Conservation (phyloP, 2,797 vertebrate species). For the Microtus obscurus region DNA sequence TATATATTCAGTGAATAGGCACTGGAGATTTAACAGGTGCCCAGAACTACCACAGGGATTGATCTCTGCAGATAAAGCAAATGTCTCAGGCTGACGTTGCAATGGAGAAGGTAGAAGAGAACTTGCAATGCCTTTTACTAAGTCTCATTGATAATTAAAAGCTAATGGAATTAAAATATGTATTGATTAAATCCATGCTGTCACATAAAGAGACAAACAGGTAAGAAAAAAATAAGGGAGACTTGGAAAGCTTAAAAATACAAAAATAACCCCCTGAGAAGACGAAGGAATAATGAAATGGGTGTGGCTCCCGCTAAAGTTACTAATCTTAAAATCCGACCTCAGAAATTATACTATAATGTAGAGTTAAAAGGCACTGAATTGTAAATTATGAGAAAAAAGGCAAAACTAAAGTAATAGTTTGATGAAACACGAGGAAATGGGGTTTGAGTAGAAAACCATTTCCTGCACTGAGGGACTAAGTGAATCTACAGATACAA, state of each 20-base stretch:
- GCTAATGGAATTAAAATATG: conserved; percentile 42
- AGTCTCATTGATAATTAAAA: not conserved
- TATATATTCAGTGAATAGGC: not conserved
- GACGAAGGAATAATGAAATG: not conserved
- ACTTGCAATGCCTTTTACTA: not conserved
- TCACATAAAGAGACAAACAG: not conserved
- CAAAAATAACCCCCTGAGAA: not conserved
- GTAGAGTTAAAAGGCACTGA: conserved; percentile 2
- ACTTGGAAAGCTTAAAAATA: not conserved
- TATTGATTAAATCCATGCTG: not conserved
- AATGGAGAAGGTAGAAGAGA: not conserved
- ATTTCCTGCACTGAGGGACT: not conserved
- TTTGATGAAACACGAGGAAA: not conserved
- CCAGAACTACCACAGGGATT: not conserved
- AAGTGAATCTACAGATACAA: not conserved
- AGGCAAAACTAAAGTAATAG: not conserved
- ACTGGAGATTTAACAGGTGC: not conserved
- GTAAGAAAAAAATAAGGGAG: not conserved
- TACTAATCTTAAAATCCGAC: not conserved
- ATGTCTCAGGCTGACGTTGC: not conserved
- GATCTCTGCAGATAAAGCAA: not conserved
- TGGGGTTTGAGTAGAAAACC: not conserved
- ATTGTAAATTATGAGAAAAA: not conserved
- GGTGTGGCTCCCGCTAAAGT: not conserved
- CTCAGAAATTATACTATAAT: not conserved